phyloP scores from a whole-genome alignment of 2,797 vertebrate species.

The Heteromormyrus szaboi region DNA sequence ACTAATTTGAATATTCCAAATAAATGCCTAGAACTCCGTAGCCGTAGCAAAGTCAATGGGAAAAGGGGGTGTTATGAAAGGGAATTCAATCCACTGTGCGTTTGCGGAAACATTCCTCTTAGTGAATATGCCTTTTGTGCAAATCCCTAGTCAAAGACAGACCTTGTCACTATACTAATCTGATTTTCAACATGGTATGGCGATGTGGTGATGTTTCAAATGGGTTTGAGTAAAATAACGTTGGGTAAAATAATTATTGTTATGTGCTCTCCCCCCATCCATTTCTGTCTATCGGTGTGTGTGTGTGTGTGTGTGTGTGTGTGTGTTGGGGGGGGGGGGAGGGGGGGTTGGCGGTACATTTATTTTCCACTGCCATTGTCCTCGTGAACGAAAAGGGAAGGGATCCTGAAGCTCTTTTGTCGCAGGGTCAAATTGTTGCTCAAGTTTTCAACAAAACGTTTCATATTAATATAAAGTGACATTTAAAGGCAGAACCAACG shows the following conservation, averaged over 20 bases:
- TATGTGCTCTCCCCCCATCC: background rate
- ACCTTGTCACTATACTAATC: background rate
- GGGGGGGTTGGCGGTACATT: background rate
- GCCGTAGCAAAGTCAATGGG: background rate
- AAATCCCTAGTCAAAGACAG: background rate
- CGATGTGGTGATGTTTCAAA: background rate
- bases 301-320: too few relatives aligned
- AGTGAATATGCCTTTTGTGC: background rate
- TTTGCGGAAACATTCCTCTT: slow-evolving; percentile 1
- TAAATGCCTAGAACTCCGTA: background rate
- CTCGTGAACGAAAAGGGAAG: background rate
- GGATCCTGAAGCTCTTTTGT: background rate
- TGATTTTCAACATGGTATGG: background rate
- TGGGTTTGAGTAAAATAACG: background rate
- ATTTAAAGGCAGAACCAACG: background rate
- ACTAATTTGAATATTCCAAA: background rate
- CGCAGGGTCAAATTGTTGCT: slow-evolving; percentile 3
- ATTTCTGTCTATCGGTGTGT: background rate
- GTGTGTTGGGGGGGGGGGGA: too few relatives aligned
- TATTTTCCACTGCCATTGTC: slow-evolving; percentile 14
- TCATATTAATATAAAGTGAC: background rate
- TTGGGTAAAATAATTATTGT: background rate
- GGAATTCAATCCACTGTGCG: background rate
- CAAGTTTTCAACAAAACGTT: background rate
- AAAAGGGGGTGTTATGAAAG: background rate